Evolutionary conservation across 2,888 invertebrate species (phyloP).

Genomic region (Lepetodrilus schrolli): DNA sequence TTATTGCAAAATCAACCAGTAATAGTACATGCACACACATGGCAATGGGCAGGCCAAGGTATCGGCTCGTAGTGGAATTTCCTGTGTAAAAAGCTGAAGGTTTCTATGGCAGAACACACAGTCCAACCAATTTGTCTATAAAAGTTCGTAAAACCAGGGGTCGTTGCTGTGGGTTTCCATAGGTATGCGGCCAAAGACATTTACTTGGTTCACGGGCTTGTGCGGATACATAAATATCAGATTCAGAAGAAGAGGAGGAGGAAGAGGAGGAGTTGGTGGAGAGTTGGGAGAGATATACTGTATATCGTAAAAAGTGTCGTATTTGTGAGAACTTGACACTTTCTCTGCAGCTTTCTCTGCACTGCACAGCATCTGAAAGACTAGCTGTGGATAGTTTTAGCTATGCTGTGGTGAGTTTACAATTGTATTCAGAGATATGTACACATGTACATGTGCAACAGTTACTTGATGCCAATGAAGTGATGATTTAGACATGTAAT

Average conservation of each 20-base stretch:
- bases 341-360: too few relatives aligned
- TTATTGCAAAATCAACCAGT: constrained; percentile 15
- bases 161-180: constrained; percentile 14
- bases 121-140: constrained; percentile 15
- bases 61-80: not conserved
- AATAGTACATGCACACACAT: not conserved
- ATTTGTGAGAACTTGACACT: constrained; percentile 13
- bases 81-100: constrained; percentile 15
- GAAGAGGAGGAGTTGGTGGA: too few relatives aligned
- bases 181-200: constrained; percentile 7
- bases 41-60: not conserved
- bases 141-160: too few relatives aligned
- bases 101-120: constrained; percentile 18
- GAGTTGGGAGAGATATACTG: too few relatives aligned
- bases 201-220: not conserved
- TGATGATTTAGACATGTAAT: too few relatives aligned
- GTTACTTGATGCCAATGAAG: too few relatives aligned
- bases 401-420: too few relatives aligned
- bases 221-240: constrained; percentile 8
- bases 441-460: too few relatives aligned
- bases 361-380: too few relatives aligned
- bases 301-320: not conserved
- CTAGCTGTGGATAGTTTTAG: too few relatives aligned
- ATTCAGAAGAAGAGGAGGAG: too few relatives aligned
- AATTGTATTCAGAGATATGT: too few relatives aligned